Evolutionary conservation across 2,113 vertebrate genomes (phyloP).

Genomic region (Vulpes lagopus): DNA sequence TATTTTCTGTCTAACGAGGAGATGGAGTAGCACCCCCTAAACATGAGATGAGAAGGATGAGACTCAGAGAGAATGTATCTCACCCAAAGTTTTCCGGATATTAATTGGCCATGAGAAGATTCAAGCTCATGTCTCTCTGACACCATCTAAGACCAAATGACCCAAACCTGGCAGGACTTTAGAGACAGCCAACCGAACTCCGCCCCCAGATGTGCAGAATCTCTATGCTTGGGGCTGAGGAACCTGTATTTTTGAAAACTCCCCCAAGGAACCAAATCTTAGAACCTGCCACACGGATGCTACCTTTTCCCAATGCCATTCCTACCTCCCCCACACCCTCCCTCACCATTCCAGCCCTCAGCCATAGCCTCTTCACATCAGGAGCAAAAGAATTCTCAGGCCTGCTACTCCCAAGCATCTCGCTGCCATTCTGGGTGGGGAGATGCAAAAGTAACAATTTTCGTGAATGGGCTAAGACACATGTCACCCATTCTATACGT

Average conservation of each 20-base stretch:
- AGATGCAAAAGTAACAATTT: background rate
- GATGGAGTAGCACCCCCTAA: background rate
- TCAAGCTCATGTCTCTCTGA: background rate
- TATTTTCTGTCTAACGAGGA: background rate
- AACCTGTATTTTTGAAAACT: background rate
- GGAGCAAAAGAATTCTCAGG: background rate
- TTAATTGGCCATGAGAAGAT: background rate
- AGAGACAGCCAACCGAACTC: background rate
- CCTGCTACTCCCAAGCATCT: background rate
- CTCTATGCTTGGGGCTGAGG: background rate
- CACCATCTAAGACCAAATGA: background rate
- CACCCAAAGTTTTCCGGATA: background rate
- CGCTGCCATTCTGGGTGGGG: background rate
- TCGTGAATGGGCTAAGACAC: background rate
- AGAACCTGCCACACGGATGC: background rate
- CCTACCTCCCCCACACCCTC: no score
- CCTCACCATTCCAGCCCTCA: background rate
- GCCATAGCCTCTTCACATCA: background rate
- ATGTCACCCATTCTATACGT: conserved; percentile 31
- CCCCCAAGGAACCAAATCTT: background rate
- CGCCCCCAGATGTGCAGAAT: background rate
- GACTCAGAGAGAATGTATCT: background rate
- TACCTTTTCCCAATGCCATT: background rate
- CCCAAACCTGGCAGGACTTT: background rate
- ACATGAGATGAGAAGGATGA: background rate